Percentiles rank a stretch among this genome's conserved stretches.
phyloP scores from a whole-genome alignment of 2,113 vertebrate genomes.

The Corythornis cristatus region DNA sequence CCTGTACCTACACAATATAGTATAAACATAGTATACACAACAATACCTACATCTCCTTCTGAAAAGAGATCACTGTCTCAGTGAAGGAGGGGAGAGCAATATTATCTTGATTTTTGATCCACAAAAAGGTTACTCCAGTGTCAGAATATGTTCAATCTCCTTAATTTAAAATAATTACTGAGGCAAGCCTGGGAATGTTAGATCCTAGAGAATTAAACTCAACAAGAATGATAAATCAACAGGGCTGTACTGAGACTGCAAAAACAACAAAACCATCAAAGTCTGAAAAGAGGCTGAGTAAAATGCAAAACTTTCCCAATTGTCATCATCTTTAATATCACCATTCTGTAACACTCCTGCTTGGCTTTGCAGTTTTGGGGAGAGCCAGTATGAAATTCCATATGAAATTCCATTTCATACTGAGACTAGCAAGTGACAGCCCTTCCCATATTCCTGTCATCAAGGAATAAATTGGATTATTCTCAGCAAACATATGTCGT shows the following conservation, averaged over 20 bases:
- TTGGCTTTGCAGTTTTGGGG: conserved; percentile 27
- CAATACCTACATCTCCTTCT: too few species aligned
- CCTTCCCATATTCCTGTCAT: conserved; percentile 56
- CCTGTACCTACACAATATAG: too few species aligned
- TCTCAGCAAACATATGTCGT: conserved; percentile 16
- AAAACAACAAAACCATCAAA: not conserved
- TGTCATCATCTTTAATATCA: conserved; percentile 26
- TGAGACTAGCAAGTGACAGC: conserved; percentile 39
- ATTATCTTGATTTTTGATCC: not conserved
- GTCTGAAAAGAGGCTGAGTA: not conserved
- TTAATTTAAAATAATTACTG: not conserved
- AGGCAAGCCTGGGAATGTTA: not conserved
- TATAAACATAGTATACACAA: too few species aligned
- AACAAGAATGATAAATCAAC: not conserved
- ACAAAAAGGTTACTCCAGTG: not conserved
- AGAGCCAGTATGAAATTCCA: conserved; percentile 46
- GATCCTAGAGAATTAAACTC: not conserved
- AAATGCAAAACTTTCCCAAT: conserved; percentile 4
- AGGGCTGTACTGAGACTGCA: not conserved
- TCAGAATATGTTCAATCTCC: not conserved
- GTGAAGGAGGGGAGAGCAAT: too few species aligned
- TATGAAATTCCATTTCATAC: conserved; percentile 37
- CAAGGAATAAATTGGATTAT: conserved; percentile 58
- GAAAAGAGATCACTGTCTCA: too few species aligned
- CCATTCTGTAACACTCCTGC: not conserved